Evolutionary conservation across 2,888 invertebrate species (phyloP).

Genomic region (Isotomurus palustris): DNA sequence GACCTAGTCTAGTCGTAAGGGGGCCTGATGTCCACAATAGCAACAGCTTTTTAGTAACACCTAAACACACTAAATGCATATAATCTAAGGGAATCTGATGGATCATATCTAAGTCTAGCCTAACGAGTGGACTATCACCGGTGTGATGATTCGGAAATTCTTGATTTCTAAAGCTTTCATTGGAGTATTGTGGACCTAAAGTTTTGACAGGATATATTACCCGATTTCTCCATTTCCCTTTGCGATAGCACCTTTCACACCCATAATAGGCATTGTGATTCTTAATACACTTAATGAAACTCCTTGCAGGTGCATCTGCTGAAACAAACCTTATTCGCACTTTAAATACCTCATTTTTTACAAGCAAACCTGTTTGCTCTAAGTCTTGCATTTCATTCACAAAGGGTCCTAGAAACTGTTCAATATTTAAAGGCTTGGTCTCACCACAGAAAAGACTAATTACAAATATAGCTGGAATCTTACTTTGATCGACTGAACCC

Average conservation of each 20-base stretch:
- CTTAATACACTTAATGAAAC: slow-evolving; percentile 6
- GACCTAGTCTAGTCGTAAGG: background rate
- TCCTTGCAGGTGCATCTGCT: slow-evolving; percentile 10
- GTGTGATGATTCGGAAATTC: slow-evolving; percentile 28
- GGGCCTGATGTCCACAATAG: slow-evolving; percentile 7
- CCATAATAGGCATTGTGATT: slow-evolving; percentile 1
- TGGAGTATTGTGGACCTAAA: background rate
- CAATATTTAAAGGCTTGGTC: background rate
- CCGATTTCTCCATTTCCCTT: background rate
- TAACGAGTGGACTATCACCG: slow-evolving; percentile 10
- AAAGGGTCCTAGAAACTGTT: background rate
- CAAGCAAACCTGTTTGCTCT: background rate
- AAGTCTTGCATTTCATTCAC: slow-evolving; percentile 2
- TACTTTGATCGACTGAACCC: background rate
- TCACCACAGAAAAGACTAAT: slow-evolving; percentile 1
- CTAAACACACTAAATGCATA: slow-evolving; percentile 29
- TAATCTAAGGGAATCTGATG: slow-evolving; percentile 23
- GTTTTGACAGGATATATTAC: background rate
- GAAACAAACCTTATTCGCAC: slow-evolving; percentile 1
- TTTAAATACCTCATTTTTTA: background rate
- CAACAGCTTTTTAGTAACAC: slow-evolving; percentile 20
- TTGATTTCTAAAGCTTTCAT: slow-evolving; percentile 19
- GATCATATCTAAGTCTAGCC: slow-evolving; percentile 16
- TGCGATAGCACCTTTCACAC: slow-evolving; percentile 1
- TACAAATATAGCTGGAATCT: background rate